Base-by-base conservation (phyloP, 2,797 vertebrate genomes). In the Lagodon rhomboides region DNA sequence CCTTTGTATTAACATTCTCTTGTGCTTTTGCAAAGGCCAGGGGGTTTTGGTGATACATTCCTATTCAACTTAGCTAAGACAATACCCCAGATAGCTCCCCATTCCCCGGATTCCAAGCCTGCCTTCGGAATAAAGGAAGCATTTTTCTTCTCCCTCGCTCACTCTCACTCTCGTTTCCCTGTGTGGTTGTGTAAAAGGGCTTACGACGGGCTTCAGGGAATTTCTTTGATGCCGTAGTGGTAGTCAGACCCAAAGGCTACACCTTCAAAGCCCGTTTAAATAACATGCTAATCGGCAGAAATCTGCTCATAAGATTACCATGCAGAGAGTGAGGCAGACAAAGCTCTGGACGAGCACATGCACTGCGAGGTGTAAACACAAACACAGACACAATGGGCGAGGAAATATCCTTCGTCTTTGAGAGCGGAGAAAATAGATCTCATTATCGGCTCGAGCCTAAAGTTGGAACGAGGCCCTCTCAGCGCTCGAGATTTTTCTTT, bases 251-350 rank as follows among this genome's bases (percentile, higher is more conserved):
- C 90, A 67, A 83, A 72, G 91, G 90, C 90, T 83, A 88, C 86
- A 93, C 91, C 89, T 94, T 93, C 87, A 92, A 94, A 93, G 92
- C 88, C n/a, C 75, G 80, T 93, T 90, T 89, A 92, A 95, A 95
- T 93, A 95, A 93, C 89, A 79, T 64, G 84, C 86, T 94, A 95
- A 95, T 95, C 93, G 67, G 88, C 68, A 83, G 73, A 92, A 95
- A 95, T 95, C 94, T 95, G 89, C 90, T 93, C 80, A 78, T 80
- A 55, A 93, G 94, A 93, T 94, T 94, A 93, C 79, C 80, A 75
- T 49, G 76, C 64, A 51, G 77, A 58, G 87, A 87, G 86, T 55
- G 67, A 71, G 46, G 84, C 85, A 87, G 88, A 89, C 80, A 90
- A 91, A 88, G 73, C 77, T 51, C 0, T 1, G 3, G 49, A 82